These are phyloP conservation scores for Ctena decussata DNA, from an alignment of 2,888 invertebrate species.

Conservation along the genomic window DNA sequence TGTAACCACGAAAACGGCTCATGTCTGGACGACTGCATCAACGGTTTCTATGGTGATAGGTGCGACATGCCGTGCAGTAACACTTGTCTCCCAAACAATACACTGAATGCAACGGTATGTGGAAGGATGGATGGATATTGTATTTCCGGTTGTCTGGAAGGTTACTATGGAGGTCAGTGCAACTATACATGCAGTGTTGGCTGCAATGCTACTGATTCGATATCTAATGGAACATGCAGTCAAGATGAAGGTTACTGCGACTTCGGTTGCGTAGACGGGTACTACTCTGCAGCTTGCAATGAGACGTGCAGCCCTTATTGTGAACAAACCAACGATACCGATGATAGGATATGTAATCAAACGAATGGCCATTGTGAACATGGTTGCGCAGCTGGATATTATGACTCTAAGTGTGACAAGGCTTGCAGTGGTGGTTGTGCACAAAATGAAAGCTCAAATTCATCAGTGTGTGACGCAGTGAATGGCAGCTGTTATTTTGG, in stretches of 20 bases:
- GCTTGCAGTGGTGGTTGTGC: not conserved
- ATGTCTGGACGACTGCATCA: not conserved
- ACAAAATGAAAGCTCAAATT: not conserved
- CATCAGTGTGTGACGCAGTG: not conserved
- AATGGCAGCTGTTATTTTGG: not conserved
- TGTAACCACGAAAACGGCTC: not conserved
- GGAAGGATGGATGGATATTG: not conserved
- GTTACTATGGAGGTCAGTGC: not conserved
- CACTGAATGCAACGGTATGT: not conserved
- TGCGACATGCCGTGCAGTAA: not conserved
- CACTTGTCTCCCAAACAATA: not conserved
- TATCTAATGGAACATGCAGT: not conserved
- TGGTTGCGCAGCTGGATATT: not conserved
- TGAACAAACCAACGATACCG: no score
- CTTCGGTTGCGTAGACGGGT: not conserved
- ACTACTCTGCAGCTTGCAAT: not conserved
- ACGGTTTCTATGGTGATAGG: not conserved
- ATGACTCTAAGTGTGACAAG: not conserved
- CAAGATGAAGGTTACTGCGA: not conserved
- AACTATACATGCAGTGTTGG: not conserved
- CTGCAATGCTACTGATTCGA: not conserved
- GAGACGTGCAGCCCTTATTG: not conserved
- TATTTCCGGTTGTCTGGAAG: not conserved
- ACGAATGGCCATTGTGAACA: not conserved
- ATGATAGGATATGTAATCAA: not conserved